Evolutionary conservation across 2,888 invertebrate genomes (phyloP), one percentile per base, ranked within the genome.

Genomic region (Drosophila leonis): DNA sequence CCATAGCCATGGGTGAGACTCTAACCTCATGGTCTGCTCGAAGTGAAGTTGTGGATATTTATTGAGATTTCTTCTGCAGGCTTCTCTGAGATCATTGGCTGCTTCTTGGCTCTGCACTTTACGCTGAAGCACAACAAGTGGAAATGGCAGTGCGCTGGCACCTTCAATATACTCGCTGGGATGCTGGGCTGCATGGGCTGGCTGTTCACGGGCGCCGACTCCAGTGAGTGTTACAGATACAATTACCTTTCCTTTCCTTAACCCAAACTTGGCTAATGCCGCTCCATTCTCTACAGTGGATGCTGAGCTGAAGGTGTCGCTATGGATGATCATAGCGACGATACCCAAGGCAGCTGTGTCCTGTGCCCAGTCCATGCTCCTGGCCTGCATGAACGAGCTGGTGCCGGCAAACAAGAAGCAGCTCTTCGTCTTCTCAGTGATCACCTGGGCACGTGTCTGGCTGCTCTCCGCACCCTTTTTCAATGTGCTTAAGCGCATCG

Each of bases 131-230:
- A 90, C 66, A 90, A 91, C 67, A 90, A 89, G 57, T 89, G 91
- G 82, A 94, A 93, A 73, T 94, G 93, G 93, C 88, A 91, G 41
- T 92, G 80, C 69, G 92, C 93, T 6, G 93, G 93, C 2, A 80
- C 83, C 46, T 92, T 93, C 56, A 93, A 93, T 67, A 92, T 92
- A 46, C 55, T 93, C 0, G 92, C 92, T 1, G 93, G 93, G 24
- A 61, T 93, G n/a, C 76, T 93, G 31, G 92, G 92, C 46, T 92
- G 92, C 46, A 71, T 91, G 9, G 93, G 93, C n/a, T 93, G 93
- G 93, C 65, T 92, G 5, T 92, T 93, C 69, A 91, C 90, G 1
- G 78, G 77, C 8, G 71, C 89, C 1, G 80, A 88, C 12, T 75
- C 88, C 8, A 84, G 93, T 93, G 80, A 91, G 90, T 82, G 49